Evolutionary conservation across 2,113 vertebrate genomes (phyloP).

Genomic region (Crotalus horridus): DNA sequence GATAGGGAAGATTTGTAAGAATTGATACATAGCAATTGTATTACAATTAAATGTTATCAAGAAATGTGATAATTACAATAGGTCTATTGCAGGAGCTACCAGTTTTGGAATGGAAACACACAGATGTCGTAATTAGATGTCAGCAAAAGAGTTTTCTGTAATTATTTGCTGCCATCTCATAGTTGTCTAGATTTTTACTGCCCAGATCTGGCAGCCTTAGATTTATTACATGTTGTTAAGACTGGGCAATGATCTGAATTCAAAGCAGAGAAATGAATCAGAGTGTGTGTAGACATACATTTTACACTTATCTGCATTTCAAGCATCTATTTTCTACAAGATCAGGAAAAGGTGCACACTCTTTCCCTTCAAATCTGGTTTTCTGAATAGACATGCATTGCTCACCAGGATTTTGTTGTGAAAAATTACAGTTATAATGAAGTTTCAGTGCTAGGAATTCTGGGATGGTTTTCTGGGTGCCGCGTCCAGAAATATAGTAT

Average conservation of each 20-base stretch:
- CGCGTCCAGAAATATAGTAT: not conserved
- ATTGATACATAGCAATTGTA: not conserved
- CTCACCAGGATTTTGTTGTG: not conserved
- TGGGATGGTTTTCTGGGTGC: not conserved
- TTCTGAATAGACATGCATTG: not conserved
- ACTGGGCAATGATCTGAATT: not conserved
- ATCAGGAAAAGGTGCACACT: not conserved
- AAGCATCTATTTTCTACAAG: not conserved
- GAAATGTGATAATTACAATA: no score
- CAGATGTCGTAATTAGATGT: no score
- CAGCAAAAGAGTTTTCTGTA: no score
- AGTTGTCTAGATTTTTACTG: not conserved
- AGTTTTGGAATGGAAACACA: not conserved
- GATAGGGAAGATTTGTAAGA: not conserved
- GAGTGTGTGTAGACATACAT: not conserved
- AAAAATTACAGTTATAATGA: conserved; percentile 3
- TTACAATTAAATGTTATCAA: not conserved
- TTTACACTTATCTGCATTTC: not conserved
- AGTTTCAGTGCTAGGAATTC: conserved; percentile 14
- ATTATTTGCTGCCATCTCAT: not conserved
- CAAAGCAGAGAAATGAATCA: not conserved
- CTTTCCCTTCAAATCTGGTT: not conserved
- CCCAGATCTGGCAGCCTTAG: not conserved
- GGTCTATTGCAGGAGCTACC: no score
- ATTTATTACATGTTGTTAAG: not conserved